Evolutionary conservation across 2,888 invertebrate genomes (phyloP).

Genomic region (Ormyrus labotus): DNA sequence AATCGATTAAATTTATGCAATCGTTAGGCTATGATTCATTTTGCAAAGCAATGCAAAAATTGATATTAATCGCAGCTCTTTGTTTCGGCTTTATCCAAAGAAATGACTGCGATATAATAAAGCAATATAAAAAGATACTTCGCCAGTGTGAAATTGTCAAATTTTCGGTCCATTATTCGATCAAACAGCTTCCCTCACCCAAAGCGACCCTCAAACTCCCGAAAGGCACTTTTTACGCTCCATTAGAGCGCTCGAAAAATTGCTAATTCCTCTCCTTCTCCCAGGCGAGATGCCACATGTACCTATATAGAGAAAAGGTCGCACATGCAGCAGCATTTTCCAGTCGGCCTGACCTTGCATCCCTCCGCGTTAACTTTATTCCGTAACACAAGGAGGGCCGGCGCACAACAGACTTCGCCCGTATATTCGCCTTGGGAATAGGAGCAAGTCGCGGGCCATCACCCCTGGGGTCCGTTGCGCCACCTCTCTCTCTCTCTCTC

Average conservation of each 20-base stretch:
- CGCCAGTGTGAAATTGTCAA: too few species aligned
- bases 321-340: constrained; percentile 23
- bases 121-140: too few species aligned
- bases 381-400: constrained; percentile 26
- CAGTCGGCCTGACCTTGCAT: constrained; percentile 47
- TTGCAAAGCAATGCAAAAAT: too few species aligned
- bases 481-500: constrained; percentile 20
- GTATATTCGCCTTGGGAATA: constrained; percentile 51
- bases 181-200: neutral
- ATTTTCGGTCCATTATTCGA: too few species aligned
- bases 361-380: constrained; percentile 30
- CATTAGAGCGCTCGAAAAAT: constrained; percentile 38
- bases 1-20: too few species aligned
- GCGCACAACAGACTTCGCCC: neutral
- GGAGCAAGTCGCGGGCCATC: constrained; percentile 30
- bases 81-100: too few species aligned
- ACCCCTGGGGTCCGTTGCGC: constrained; percentile 47
- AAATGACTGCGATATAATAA: too few species aligned
- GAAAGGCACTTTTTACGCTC: constrained; percentile 54
- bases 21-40: too few species aligned
- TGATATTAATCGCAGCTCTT: too few species aligned
- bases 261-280: constrained; percentile 15
- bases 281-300: neutral
- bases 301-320: constrained; percentile 9
- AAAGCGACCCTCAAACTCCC: constrained; percentile 1